phyloP scores from a whole-genome alignment of 2,797 vertebrate species.

The Gobio occitaniae region DNA sequence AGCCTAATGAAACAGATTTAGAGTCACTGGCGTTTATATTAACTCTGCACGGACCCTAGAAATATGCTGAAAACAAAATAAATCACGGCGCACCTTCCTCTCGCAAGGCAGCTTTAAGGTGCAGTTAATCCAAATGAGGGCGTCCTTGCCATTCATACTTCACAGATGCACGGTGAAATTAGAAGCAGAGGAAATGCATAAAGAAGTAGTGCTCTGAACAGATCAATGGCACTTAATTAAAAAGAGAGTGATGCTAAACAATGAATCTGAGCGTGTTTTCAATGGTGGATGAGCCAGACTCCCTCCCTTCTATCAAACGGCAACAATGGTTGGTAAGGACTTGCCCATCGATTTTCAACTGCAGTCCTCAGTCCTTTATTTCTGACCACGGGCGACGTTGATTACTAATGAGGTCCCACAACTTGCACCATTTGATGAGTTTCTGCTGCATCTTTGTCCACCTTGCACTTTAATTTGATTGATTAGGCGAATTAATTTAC shows the following conservation, averaged over 20 bases:
- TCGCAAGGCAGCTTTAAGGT: slow-evolving; percentile 66
- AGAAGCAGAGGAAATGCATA: slow-evolving; percentile 66
- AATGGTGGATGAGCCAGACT: slow-evolving; percentile 62
- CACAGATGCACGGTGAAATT: slow-evolving; percentile 64
- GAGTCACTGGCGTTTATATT: slow-evolving; percentile 62
- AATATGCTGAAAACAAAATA: slow-evolving; percentile 66
- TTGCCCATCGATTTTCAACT: slow-evolving; percentile 59
- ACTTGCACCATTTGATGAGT: slow-evolving; percentile 35
- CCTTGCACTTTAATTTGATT: slow-evolving; percentile 50
- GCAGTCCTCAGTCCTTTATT: slow-evolving; percentile 45
- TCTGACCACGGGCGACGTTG: slow-evolving; percentile 21
- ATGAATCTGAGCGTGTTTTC: slow-evolving; percentile 64
- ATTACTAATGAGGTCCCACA: slow-evolving; percentile 47
- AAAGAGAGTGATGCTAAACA: slow-evolving; percentile 69
- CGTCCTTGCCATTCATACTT: slow-evolving; percentile 62
- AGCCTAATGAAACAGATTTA: slow-evolving; percentile 70
- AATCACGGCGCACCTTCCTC: slow-evolving; percentile 63
- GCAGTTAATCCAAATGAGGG: slow-evolving; percentile 67
- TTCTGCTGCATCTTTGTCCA: slow-evolving; percentile 42
- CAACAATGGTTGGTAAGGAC: slow-evolving; percentile 66
- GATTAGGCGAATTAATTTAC: slow-evolving; percentile 40
- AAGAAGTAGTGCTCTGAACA: slow-evolving; percentile 66
- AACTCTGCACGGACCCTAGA: slow-evolving; percentile 56
- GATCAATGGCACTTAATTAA: slow-evolving; percentile 78
- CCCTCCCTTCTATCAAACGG: slow-evolving; percentile 44